Conservation (phyloP, 2,797 vertebrate species). For the Phoebastria nigripes region DNA sequence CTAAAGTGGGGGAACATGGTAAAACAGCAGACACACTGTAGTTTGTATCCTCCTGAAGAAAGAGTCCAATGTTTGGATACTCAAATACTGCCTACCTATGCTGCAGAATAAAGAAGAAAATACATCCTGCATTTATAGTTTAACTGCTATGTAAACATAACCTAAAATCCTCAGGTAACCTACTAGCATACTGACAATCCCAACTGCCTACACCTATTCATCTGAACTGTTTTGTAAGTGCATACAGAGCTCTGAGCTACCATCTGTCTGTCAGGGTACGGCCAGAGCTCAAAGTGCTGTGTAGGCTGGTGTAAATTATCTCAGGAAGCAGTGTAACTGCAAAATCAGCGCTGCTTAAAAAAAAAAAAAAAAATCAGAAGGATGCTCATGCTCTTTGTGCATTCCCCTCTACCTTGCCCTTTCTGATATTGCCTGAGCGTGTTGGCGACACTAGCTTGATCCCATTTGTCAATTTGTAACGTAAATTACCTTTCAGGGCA, state of each 20-base stretch:
- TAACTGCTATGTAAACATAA: background rate
- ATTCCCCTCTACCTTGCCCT: background rate
- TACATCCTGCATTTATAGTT: background rate
- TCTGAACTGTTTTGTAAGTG: background rate
- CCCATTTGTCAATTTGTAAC: background rate
- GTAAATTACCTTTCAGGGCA: background rate
- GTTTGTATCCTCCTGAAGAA: background rate
- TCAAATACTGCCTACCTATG: background rate
- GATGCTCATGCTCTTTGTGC: background rate
- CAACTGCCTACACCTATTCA: background rate
- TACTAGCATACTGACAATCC: background rate
- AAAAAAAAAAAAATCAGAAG: background rate
- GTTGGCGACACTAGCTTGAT: background rate
- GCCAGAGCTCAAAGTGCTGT: background rate
- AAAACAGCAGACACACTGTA: rapidly evolving
- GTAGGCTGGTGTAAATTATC: background rate
- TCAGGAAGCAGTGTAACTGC: background rate
- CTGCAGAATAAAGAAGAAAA: background rate
- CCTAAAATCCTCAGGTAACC: background rate
- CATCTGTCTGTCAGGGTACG: background rate
- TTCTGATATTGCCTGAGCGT: rapidly evolving
- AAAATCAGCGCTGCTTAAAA: background rate
- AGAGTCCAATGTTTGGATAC: background rate
- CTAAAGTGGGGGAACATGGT: background rate
- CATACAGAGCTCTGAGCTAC: background rate